Evolutionary conservation across 92 coral and sea anemone species (phyloP).

Genomic region (Plumapathes pennacea): DNA sequence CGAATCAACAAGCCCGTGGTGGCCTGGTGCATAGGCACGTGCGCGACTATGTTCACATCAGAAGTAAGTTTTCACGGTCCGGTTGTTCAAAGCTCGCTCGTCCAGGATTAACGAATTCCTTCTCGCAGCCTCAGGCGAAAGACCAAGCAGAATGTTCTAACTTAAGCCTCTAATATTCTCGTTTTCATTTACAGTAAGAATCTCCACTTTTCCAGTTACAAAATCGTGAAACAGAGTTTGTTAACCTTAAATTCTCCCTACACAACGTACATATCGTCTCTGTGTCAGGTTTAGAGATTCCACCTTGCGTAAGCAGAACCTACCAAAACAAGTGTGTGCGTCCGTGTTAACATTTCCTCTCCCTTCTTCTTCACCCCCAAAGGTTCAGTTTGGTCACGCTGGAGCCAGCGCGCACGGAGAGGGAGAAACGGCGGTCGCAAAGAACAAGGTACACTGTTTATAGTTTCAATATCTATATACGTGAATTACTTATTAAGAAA

Average conservation of each 20-base stretch:
- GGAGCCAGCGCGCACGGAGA: conserved; percentile 99
- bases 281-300: neutral
- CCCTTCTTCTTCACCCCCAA: neutral
- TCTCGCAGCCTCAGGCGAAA: too few relatives aligned
- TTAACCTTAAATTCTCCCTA: too few relatives aligned
- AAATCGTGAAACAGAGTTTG: too few relatives aligned
- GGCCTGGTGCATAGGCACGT: conserved; percentile 98
- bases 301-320: neutral
- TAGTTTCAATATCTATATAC: neutral
- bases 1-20: conserved; percentile 83
- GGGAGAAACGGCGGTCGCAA: conserved; percentile 89
- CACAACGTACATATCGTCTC: too few relatives aligned
- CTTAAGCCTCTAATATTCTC: too few relatives aligned
- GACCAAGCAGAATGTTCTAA: too few relatives aligned
- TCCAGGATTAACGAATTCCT: too few relatives aligned
- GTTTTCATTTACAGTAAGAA: too few relatives aligned
- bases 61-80: conserved; percentile 57
- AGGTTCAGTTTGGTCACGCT: conserved; percentile 99
- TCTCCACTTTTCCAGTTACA: too few relatives aligned
- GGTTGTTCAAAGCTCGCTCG: neutral
- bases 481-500: neutral
- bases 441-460: conserved; percentile 65
- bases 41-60: conserved; percentile 96
- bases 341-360: neutral
- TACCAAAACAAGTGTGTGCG: neutral